Evolutionary conservation across 2,113 vertebrate genomes (phyloP).

Genomic region (Cryptomyrus ogoouensis): DNA sequence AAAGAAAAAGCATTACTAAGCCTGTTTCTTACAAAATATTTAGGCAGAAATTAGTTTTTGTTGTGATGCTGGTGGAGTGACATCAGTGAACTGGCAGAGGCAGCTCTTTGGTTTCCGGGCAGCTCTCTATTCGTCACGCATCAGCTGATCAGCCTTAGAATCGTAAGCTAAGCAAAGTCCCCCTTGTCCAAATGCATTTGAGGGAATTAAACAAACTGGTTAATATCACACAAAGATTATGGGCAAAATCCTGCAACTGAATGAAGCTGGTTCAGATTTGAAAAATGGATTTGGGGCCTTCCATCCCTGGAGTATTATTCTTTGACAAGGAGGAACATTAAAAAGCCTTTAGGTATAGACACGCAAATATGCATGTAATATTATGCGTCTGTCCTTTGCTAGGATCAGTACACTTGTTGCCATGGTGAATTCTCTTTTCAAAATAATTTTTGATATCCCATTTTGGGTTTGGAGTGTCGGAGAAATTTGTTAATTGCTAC

Average conservation of each 20-base stretch:
- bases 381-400: background rate
- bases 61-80: background rate
- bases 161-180: background rate
- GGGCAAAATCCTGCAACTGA: background rate
- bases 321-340: background rate
- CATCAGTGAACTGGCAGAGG: background rate
- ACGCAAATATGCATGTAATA: background rate
- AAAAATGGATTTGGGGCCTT: background rate
- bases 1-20: background rate
- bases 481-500: background rate
- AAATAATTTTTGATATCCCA: background rate
- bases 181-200: background rate
- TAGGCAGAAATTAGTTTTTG: background rate
- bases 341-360: background rate
- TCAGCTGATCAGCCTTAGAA: background rate
- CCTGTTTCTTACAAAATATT: background rate
- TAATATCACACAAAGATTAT: background rate
- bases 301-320: background rate
- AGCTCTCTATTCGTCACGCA: background rate
- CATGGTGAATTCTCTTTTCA: background rate
- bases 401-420: background rate
- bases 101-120: background rate
- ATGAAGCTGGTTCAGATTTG: background rate
- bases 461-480: background rate
- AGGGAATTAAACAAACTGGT: background rate